Evolutionary conservation across 2,888 invertebrate genomes (phyloP), one percentile per base, ranked within the genome.

Genomic region (Watsonalla binaria): DNA sequence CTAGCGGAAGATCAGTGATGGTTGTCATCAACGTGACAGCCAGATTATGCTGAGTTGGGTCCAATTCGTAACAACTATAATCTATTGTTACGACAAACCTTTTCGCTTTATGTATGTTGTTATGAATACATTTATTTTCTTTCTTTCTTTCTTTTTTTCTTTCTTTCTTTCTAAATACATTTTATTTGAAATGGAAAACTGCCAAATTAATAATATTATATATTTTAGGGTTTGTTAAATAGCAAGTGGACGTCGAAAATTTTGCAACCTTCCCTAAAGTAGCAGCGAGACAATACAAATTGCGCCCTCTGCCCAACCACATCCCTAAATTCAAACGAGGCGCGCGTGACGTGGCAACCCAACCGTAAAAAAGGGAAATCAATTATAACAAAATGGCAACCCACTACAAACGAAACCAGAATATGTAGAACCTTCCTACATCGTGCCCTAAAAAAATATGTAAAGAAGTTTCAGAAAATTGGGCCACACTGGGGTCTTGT

Each of bases 331-430:
- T 76, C 72, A 69, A 72, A 71, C 73, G 72, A 65, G 65, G 70
- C 71, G 72, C 74, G 76, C 82, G 76, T 79, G 79, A 78, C 78
- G 74, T 67, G 70, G 74, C 80, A 76, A 70, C 70, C 81, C 82
- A 76, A 80, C 84, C 87, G 82, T 86, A 82, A 86, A 87, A 86
- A 86, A 83, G 81, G 84, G 80, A 82, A 88, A 89, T 86, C 88
- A 90, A 87, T 88, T 88, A 87, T 83, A 83, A 72, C 81, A 76
- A 85, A 84, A 84, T 86, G 82, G 81, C 84, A 80, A 76, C 74
- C 78, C 76, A 71, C 67, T 71, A 71, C 66, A 65, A 58, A 63
- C 66, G 61, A 65, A 66, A 42, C 83, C 79, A 76, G 59, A 58
- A 57, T 73, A 75, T 67, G 64, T 56, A 70, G 76, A 75, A 56